phyloP scores from a whole-genome alignment of 2,113 vertebrate species.

The Ramphastos sulfuratus region DNA sequence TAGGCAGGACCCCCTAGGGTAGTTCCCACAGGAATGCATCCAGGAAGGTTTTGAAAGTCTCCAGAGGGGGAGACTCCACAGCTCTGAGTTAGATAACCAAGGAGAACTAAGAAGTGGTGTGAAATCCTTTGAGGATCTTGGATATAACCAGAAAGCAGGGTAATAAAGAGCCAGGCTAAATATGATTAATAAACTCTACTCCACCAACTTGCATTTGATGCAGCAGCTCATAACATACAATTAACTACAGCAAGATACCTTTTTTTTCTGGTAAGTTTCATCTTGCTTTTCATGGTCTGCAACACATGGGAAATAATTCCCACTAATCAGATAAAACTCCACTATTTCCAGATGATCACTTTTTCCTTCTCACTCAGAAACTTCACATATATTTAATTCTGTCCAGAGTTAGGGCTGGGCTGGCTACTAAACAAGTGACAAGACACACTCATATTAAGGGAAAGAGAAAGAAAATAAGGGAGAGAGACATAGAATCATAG shows the following conservation, averaged over 20 bases:
- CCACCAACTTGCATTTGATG: background rate
- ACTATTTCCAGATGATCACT: background rate
- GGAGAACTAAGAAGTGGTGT: background rate
- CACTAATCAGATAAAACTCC: background rate
- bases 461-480: too few species aligned
- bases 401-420: too few species aligned
- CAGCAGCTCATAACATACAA: background rate
- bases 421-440: too few species aligned
- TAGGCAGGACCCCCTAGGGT: too few species aligned
- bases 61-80: too few species aligned
- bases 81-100: background rate
- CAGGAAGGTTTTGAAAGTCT: too few species aligned
- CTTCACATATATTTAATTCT: background rate
- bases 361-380: background rate
- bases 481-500: too few species aligned
- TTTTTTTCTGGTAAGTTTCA: background rate
- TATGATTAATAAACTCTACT: background rate
- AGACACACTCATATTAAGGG: too few species aligned
- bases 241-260: background rate
- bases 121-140: background rate
- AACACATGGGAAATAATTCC: background rate
- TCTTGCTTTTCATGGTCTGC: background rate
- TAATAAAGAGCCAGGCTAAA: background rate
- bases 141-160: background rate
- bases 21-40: too few species aligned